Conservation (phyloP, 2,797 vertebrate genomes). For the Gallinago nigripennis region DNA sequence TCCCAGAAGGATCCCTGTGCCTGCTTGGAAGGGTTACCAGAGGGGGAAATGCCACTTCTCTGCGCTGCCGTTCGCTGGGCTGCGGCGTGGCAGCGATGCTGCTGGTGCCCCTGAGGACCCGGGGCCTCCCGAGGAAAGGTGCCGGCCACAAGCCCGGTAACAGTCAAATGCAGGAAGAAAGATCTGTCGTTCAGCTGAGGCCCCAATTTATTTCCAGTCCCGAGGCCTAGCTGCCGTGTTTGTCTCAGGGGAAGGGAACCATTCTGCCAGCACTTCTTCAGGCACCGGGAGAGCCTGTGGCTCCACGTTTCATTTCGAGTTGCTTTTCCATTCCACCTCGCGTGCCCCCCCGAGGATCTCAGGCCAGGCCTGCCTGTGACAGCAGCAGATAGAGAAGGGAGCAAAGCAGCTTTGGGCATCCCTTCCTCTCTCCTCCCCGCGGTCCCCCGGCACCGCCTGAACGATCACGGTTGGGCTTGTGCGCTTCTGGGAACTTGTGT, state of each 20-base stretch:
- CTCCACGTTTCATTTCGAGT: fast-evolving
- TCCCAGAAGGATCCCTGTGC: fast-evolving
- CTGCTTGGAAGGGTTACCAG: neutral
- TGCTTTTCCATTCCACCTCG: neutral
- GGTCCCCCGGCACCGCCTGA: fast-evolving
- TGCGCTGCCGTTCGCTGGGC: fast-evolving
- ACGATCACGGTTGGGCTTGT: fast-evolving
- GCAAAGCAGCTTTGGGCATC: neutral
- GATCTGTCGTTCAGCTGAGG: neutral
- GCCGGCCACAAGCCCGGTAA: fast-evolving
- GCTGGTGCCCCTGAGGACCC: neutral
- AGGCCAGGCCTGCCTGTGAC: neutral
- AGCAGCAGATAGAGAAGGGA: neutral
- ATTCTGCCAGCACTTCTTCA: neutral
- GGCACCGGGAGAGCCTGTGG: neutral
- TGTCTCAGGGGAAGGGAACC: neutral
- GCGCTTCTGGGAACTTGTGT: neutral
- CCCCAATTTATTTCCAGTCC: neutral
- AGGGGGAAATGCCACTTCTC: fast-evolving
- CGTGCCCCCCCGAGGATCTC: neutral
- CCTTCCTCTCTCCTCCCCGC: fast-evolving
- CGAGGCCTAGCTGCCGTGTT: neutral
- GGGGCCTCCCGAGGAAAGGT: neutral
- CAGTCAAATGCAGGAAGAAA: neutral
- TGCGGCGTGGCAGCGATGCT: fast-evolving